A percentile compares a stretch with the other conserved stretches of the same genome.
Conservation (phyloP, 2,113 vertebrate genomes). For the Mellivora capensis region DNA sequence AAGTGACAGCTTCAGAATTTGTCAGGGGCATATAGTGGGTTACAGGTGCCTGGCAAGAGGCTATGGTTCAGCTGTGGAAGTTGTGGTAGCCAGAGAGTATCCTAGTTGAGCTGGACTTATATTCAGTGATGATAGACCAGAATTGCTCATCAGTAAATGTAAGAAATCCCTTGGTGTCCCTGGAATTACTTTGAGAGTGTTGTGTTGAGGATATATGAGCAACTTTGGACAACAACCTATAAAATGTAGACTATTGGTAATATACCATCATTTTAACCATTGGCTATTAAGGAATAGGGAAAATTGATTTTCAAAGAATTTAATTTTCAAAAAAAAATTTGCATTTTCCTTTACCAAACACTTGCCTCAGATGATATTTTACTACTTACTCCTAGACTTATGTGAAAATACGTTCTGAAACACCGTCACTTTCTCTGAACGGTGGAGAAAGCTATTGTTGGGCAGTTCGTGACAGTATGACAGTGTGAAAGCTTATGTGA, state of each 20-base stretch:
- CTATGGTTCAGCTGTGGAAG: too few relatives aligned
- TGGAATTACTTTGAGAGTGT: background rate
- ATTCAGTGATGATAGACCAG: background rate
- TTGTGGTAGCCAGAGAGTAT: fast-evolving
- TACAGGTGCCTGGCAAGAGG: background rate
- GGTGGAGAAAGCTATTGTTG: background rate
- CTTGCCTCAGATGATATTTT: background rate
- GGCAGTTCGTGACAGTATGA: background rate
- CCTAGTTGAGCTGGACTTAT: background rate
- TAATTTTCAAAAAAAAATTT: background rate
- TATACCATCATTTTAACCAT: background rate
- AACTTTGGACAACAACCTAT: background rate
- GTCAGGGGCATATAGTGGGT: background rate
- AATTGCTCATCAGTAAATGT: background rate
- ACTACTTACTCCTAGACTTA: background rate
- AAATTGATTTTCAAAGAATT: background rate
- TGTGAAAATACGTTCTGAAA: background rate
- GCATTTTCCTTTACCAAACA: background rate
- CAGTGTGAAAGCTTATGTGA: background rate
- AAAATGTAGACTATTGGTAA: background rate
- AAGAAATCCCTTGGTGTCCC: background rate
- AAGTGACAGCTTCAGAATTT: background rate
- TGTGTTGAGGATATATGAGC: background rate
- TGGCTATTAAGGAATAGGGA: background rate
- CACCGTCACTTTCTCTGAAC: fast-evolving